Conservation (phyloP, 2,888 invertebrate genomes). For the Venustoraphidia nigricollis region DNA sequence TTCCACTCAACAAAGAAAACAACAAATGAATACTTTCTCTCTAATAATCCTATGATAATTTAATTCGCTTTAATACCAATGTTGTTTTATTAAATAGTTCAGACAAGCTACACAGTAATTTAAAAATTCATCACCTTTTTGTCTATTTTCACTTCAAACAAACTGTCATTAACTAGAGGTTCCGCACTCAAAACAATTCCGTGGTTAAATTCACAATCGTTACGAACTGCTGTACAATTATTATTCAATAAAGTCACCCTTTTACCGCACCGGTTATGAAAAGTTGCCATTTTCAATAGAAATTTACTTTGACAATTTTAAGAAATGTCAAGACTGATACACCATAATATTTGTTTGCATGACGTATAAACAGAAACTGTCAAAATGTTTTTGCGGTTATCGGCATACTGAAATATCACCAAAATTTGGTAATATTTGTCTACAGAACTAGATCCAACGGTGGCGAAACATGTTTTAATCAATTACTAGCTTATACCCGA, state of each 20-base stretch:
- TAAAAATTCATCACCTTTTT: conserved; percentile 50
- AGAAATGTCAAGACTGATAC: no score
- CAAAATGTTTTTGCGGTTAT: no score
- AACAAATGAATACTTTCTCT: conserved; percentile 1
- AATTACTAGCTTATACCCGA: no score
- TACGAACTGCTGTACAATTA: conserved; percentile 66
- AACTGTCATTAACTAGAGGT: conserved; percentile 61
- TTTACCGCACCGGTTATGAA: conserved; percentile 71
- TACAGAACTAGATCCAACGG: no score
- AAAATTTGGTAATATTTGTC: no score
- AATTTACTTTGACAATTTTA: conserved; percentile 1
- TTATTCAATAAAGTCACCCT: conserved; percentile 71
- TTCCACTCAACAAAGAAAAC: not conserved
- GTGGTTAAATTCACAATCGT: conserved; percentile 71
- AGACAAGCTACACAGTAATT: not conserved
- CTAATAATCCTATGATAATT: no score
- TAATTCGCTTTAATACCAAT: no score
- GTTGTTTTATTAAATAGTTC: not conserved
- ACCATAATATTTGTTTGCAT: no score
- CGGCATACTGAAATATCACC: no score
- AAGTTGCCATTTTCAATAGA: conserved; percentile 34
- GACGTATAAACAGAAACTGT: no score
- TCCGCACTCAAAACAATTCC: conserved; percentile 74
- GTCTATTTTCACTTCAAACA: conserved; percentile 78
- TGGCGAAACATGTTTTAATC: no score